Conservation (phyloP, 92 coral and sea anemone genomes). For the Actinostola sp. region DNA sequence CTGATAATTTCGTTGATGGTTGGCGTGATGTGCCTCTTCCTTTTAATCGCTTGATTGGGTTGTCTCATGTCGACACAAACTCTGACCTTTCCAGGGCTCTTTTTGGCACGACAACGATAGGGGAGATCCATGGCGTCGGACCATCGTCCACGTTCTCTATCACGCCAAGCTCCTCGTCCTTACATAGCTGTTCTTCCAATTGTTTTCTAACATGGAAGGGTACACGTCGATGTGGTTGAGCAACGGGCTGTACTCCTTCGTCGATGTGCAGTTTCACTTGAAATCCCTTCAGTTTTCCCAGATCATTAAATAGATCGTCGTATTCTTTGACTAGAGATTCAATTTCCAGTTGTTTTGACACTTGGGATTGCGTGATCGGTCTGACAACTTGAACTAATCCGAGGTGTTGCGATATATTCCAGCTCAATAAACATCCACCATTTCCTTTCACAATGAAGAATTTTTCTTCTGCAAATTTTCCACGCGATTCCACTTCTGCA, state of each 20-base stretch:
- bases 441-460: no score
- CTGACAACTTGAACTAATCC: no score
- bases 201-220: constrained; percentile 49
- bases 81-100: constrained; percentile 49
- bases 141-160: constrained; percentile 54
- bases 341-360: no score
- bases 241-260: constrained; percentile 45
- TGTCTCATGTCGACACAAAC: constrained; percentile 58
- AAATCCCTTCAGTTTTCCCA: constrained; percentile 50
- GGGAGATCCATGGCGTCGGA: constrained; percentile 69
- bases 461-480: no score
- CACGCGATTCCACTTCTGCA: no score
- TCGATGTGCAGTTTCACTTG: constrained; percentile 52
- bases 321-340: no score
- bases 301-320: constrained; percentile 48
- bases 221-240: constrained; percentile 47
- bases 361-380: no score
- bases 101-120: constrained; percentile 60
- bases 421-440: no score
- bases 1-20: constrained; percentile 49
- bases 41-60: constrained; percentile 47
- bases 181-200: constrained; percentile 53
- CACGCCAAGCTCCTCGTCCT: constrained; percentile 41
- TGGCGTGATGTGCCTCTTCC: constrained; percentile 63
- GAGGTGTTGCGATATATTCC: no score